phyloP scores from a whole-genome alignment of 1,140 invertebrate genomes.

The Leptinotarsa undecemlineata region DNA sequence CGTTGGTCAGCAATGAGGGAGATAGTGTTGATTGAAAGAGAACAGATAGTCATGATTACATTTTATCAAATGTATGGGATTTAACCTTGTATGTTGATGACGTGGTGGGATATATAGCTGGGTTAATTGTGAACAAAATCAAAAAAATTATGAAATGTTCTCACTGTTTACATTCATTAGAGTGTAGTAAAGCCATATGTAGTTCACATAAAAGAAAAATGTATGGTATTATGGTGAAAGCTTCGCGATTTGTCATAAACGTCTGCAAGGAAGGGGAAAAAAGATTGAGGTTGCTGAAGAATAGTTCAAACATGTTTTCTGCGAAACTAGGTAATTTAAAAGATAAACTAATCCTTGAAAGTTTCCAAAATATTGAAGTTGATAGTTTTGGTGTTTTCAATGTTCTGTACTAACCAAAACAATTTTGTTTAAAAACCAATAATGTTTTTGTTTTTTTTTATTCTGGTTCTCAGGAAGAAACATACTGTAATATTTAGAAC shows the following conservation, averaged over 20 bases:
- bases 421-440: too few species aligned
- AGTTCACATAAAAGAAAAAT: slow-evolving; percentile 22
- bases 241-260: neutral
- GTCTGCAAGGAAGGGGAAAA: neutral
- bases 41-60: neutral
- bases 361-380: neutral
- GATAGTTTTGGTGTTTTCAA: neutral
- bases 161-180: slow-evolving; percentile 30
- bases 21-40: neutral
- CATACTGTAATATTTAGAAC: too few species aligned
- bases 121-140: slow-evolving; percentile 31
- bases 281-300: neutral
- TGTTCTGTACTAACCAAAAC: too few species aligned
- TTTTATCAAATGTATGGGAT: neutral
- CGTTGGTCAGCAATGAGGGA: neutral
- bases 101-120: too few species aligned
- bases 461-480: too few species aligned
- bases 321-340: neutral
- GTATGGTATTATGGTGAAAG: slow-evolving; percentile 26
- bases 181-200: slow-evolving; percentile 14
- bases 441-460: too few species aligned
- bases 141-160: slow-evolving; percentile 31
- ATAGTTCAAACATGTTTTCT: neutral
- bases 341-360: neutral
- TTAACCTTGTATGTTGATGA: slow-evolving; percentile 2